Conservation (phyloP, 2,888 invertebrate species). For the Tenthredo notha region DNA sequence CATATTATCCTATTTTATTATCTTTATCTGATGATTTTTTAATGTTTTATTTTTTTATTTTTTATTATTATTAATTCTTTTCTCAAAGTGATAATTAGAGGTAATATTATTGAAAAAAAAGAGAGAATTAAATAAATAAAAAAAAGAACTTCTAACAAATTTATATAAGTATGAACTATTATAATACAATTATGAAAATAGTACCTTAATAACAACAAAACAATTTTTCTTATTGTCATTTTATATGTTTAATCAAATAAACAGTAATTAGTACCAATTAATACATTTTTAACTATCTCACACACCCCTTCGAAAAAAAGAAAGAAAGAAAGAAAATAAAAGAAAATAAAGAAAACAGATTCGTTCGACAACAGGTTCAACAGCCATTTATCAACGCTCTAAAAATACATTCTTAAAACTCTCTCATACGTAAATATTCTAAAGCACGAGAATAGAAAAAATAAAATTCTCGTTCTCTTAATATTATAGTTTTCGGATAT, state of each 20-base stretch:
- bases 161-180: neutral
- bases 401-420: conserved; percentile 19
- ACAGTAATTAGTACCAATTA: neutral
- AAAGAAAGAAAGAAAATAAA: neutral
- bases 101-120: conserved; percentile 52
- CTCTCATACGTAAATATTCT: neutral
- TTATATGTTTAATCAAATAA: conserved; percentile 44
- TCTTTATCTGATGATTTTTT: conserved; percentile 9
- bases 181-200: conserved; percentile 22
- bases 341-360: conserved; percentile 8
- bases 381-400: conserved; percentile 34
- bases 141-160: conserved; percentile 28
- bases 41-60: no score
- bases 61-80: conserved; percentile 60
- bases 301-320: neutral
- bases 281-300: neutral
- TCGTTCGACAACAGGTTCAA: conserved; percentile 37
- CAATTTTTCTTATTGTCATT: conserved; percentile 39
- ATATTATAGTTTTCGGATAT: no score
- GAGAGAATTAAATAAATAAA: neutral
- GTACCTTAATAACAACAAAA: neutral
- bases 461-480: neutral
- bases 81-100: conserved; percentile 48
- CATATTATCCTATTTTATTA: conserved; percentile 37
- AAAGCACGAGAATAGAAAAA: neutral